Base-by-base conservation (phyloP, 2,797 vertebrate genomes). In the Xyrichtys novacula region DNA sequence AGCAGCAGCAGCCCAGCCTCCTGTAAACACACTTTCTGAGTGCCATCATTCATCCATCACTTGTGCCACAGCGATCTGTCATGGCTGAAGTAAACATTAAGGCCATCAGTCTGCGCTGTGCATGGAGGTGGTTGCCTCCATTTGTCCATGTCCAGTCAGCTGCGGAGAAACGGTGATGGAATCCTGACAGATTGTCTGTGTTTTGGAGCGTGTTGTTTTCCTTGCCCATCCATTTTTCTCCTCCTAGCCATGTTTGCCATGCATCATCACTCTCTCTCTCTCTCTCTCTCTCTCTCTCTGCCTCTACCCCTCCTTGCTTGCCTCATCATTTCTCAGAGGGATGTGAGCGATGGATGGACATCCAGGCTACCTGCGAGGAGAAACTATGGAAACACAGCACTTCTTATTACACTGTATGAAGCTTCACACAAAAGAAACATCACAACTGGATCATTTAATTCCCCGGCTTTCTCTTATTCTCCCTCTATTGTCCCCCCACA, bases 131-230 rank as follows among this genome's bases (percentile, higher is more conserved):
- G 71, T 81, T 76, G 75, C 82, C 83, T 89, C 90, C 88, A 91
- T 92, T 90, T 92, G 90, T 93, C 88, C 83, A 44, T 78, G 88
- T 91, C 90, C 89, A 90, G 85, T 90, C 87, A 87, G 85, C 88
- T 89, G 88, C 78, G 6, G 85, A 80, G 85, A 74, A 83, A 79
- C 62, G 71, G 76, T 88, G 90, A 92, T 88, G 89, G 91, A 92
- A 90, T 91, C 86, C 88, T 92, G 91, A 92, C 88, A 88, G 87
- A 91, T 91, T 86, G 89, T 90, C 88, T 87, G 89, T 89, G 87
- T 92, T 91, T 90, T 90, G 88, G 86, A 91, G 87, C 90, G 84
- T 92, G 89, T 90, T 91, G 86, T 91, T 92, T 92, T 89, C 84
- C 82, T 85, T 78, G 88, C 89, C 88, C 88, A 76, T 91, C 88